Percentiles rank a stretch among this genome's conserved stretches.
These are phyloP conservation scores for Rhinichthys osculus DNA, from an alignment of 2,797 vertebrate genomes.

Conservation along the genomic window DNA sequence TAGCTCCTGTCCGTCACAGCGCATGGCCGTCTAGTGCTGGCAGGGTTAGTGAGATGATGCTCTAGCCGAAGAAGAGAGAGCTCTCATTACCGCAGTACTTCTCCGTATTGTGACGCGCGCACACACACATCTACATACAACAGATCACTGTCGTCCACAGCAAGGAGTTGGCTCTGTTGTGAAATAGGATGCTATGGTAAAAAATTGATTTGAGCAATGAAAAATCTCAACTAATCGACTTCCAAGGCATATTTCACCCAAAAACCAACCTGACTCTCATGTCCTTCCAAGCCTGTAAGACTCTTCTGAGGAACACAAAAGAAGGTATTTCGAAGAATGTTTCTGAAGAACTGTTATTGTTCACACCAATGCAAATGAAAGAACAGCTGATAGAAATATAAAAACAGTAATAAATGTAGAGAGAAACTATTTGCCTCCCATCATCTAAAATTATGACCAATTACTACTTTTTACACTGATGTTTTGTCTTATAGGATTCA, in stretches of 20 bases:
- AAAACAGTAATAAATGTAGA: not conserved
- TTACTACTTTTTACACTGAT: not conserved
- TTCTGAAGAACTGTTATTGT: not conserved
- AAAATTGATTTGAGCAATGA: not conserved
- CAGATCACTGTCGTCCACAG: not conserved
- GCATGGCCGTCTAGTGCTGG: constrained; percentile 50
- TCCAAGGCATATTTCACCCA: not conserved
- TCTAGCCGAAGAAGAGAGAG: constrained; percentile 54
- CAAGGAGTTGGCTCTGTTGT: not conserved
- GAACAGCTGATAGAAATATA: not conserved
- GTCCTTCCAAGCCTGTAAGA: not conserved
- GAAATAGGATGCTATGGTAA: not conserved
- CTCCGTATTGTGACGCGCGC: constrained; percentile 44
- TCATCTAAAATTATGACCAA: not conserved
- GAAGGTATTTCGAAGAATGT: not conserved
- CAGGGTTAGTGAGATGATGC: constrained; percentile 64
- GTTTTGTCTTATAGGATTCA: constrained; percentile 23
- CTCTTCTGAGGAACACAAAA: not conserved
- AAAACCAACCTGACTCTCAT: not conserved
- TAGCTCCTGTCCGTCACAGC: constrained; percentile 65
- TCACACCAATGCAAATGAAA: not conserved
- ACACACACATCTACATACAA: constrained; percentile 46
- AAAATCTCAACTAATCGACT: not conserved
- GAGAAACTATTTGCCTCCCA: not conserved
- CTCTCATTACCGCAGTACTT: constrained; percentile 53